These are phyloP conservation scores for Dolomedes plantarius DNA, from an alignment of 2,888 invertebrate species.

Conservation along the genomic window DNA sequence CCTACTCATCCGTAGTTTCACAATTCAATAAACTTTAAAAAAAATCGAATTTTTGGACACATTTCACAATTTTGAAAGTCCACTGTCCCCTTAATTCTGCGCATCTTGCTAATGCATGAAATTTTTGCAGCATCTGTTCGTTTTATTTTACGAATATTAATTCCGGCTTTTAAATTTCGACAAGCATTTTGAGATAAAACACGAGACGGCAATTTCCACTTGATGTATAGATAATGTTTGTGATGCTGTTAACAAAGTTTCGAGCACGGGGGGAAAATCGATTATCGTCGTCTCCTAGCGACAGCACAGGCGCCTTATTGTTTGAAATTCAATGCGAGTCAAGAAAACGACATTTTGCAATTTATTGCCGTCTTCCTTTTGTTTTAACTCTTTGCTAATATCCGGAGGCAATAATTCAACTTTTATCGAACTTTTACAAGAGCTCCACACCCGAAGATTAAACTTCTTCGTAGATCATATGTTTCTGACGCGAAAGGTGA, in stretches of 20 bases:
- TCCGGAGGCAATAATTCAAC: not conserved
- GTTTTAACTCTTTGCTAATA: slow-evolving; percentile 36
- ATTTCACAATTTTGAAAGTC: no score
- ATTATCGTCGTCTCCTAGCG: slow-evolving; percentile 60
- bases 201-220: slow-evolving; percentile 60
- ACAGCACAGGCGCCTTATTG: slow-evolving; percentile 62
- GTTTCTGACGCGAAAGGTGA: not conserved
- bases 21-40: no score
- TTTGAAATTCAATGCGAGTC: slow-evolving; percentile 53
- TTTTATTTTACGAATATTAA: no score
- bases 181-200: not conserved
- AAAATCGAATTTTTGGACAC: no score
- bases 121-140: no score
- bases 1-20: no score
- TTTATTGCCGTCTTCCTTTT: slow-evolving; percentile 45
- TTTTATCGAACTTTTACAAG: slow-evolving; percentile 8
- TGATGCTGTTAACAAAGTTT: slow-evolving; percentile 56
- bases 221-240: slow-evolving; percentile 58
- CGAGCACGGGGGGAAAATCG: slow-evolving; percentile 42
- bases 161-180: not conserved
- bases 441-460: not conserved
- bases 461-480: not conserved
- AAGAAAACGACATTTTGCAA: slow-evolving; percentile 29
- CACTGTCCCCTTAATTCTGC: no score
- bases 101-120: no score